Conservation (phyloP, 1,140 invertebrate genomes). For the Penaeus indicus region DNA sequence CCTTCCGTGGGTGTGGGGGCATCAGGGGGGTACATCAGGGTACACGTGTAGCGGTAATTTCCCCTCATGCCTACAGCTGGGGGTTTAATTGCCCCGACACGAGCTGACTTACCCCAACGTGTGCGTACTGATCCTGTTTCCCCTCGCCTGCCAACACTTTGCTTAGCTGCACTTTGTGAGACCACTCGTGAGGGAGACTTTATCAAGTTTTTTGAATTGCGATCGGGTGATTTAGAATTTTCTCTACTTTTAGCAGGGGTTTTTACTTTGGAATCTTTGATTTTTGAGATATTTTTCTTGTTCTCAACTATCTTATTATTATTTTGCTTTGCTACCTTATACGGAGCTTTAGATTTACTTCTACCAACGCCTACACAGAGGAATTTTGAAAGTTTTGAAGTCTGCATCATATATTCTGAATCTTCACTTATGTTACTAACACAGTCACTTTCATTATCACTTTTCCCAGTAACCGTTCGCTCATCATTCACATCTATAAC, state of each 20-base stretch:
- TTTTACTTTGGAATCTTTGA: conserved; percentile 54
- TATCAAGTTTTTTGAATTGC: conserved; percentile 67
- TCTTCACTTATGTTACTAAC: conserved; percentile 66
- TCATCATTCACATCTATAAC: conserved; percentile 48
- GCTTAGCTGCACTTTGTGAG: conserved; percentile 62
- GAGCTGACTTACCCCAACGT: conserved; percentile 58
- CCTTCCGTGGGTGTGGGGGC: conserved; percentile 72
- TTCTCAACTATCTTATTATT: conserved; percentile 65
- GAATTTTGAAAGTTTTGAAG: conserved; percentile 66
- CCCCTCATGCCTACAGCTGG: conserved; percentile 41
- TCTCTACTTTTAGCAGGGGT: conserved; percentile 61
- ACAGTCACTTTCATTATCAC: conserved; percentile 66
- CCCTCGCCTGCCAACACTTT: conserved; percentile 50
- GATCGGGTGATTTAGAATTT: conserved; percentile 65
- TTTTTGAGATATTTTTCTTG: conserved; percentile 63
- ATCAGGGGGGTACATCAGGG: conserved; percentile 60
- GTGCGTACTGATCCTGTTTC: conserved; percentile 48
- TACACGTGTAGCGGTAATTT: conserved; percentile 60
- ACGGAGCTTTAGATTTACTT: conserved; percentile 64
- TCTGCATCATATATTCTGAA: conserved; percentile 66
- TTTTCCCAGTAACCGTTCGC: conserved; percentile 57
- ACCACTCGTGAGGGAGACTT: conserved; percentile 67
- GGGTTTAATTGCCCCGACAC: conserved; percentile 51
- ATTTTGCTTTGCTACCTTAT: conserved; percentile 65
- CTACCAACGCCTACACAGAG: conserved; percentile 65